A percentile compares a stretch with the other conserved stretches of the same genome.
These are phyloP conservation scores for Zoanthus solanderi DNA, from an alignment of 92 coral and sea anemone species.

Conservation along the genomic window DNA sequence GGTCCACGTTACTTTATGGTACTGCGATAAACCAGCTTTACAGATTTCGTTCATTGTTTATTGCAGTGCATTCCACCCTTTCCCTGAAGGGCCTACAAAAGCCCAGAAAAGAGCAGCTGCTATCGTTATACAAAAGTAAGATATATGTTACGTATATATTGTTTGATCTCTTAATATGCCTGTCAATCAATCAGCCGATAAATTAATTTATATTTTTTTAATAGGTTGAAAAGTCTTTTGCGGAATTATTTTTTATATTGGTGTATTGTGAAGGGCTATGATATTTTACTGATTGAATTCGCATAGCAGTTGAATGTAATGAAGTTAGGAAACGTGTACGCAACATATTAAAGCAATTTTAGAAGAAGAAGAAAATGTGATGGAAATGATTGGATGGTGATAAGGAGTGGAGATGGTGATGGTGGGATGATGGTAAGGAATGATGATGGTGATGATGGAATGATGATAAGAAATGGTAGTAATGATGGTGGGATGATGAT, in stretches of 20 bases:
- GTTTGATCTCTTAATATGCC: too few relatives aligned
- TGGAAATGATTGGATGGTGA: too few relatives aligned
- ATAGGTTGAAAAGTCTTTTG: background rate
- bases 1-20: too few relatives aligned
- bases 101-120: slow-evolving; percentile 97
- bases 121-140: slow-evolving; percentile 90
- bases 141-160: too few relatives aligned
- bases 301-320: too few relatives aligned
- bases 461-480: background rate
- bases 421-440: background rate
- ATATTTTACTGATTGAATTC: too few relatives aligned
- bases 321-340: too few relatives aligned
- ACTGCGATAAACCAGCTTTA: background rate
- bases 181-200: too few relatives aligned
- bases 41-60: background rate
- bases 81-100: slow-evolving; percentile 90
- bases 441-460: background rate
- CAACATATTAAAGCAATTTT: too few relatives aligned
- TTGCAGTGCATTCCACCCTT: slow-evolving; percentile 77
- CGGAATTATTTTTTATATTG: background rate
- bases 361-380: too few relatives aligned
- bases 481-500: background rate
- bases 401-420: background rate
- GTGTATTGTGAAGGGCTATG: background rate
- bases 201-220: too few relatives aligned